Evolutionary conservation across 2,113 vertebrate genomes (phyloP).

Genomic region (Podiceps cristatus): DNA sequence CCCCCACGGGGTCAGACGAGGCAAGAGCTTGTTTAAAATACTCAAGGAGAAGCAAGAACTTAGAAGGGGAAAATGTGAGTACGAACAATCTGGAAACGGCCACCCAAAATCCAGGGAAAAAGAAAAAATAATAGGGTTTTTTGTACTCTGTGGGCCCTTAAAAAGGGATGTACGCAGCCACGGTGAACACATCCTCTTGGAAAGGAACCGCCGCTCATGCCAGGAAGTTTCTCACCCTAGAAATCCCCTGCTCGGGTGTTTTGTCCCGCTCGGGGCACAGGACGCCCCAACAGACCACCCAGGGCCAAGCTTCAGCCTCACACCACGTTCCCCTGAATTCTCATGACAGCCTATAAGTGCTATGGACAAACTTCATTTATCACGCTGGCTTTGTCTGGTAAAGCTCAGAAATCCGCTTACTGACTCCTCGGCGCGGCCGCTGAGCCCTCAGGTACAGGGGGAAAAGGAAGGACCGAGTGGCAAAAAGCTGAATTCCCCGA

Average conservation of each 20-base stretch:
- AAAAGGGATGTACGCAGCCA: fast-evolving
- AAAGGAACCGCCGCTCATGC: background rate
- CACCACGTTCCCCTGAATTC: background rate
- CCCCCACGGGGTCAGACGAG: background rate
- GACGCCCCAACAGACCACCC: background rate
- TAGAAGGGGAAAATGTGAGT: background rate
- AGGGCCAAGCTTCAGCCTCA: background rate
- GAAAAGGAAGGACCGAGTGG: background rate
- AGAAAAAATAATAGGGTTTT: background rate
- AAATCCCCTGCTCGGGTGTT: background rate
- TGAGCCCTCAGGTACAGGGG: background rate
- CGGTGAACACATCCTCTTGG: background rate
- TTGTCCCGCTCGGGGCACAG: background rate
- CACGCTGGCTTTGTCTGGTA: fast-evolving
- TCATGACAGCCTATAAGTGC: background rate
- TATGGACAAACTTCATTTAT: background rate
- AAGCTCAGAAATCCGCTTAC: background rate
- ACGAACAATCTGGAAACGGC: background rate
- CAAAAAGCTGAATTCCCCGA: background rate
- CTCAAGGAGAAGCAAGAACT: background rate
- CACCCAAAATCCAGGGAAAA: background rate
- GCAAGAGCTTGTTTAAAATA: background rate
- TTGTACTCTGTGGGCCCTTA: background rate
- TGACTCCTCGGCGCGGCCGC: fast-evolving
- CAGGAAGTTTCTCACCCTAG: background rate